phyloP scores from a whole-genome alignment of 2,113 vertebrate genomes.

The Bos indicus region DNA sequence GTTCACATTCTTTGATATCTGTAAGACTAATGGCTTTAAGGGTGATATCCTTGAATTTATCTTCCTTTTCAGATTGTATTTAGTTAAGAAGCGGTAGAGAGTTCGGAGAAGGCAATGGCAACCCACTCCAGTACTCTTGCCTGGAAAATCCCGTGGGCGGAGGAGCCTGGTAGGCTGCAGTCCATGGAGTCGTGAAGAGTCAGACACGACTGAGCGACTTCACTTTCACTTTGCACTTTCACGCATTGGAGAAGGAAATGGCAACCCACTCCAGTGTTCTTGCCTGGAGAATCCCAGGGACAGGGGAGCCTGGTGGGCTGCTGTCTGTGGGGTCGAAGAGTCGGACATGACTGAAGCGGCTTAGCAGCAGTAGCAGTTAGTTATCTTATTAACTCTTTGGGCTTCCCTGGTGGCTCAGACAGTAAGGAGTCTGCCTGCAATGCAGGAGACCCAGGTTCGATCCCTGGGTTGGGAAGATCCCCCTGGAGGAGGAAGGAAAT shows the following conservation, averaged over 20 bases:
- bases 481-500: not conserved
- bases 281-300: too few relatives aligned
- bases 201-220: too few relatives aligned
- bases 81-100: not conserved
- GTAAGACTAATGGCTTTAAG: not conserved
- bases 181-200: too few relatives aligned
- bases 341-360: too few relatives aligned
- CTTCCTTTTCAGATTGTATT: slow-evolving; percentile 14
- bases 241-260: too few relatives aligned
- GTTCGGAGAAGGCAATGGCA: not conserved
- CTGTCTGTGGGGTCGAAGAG: too few relatives aligned
- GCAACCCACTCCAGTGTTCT: too few relatives aligned
- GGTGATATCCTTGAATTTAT: not conserved
- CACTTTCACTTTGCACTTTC: too few relatives aligned
- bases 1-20: not conserved
- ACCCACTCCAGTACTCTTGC: too few relatives aligned
- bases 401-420: not conserved
- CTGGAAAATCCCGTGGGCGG: too few relatives aligned
- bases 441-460: not conserved
- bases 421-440: not conserved
- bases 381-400: not conserved
- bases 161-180: too few relatives aligned
- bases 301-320: too few relatives aligned
- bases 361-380: not conserved
- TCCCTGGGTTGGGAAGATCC: not conserved